Percentiles rank a stretch among this genome's conserved stretches.
Conservation (phyloP, 2,888 invertebrate species). For the Pyrocoelia pectoralis region DNA sequence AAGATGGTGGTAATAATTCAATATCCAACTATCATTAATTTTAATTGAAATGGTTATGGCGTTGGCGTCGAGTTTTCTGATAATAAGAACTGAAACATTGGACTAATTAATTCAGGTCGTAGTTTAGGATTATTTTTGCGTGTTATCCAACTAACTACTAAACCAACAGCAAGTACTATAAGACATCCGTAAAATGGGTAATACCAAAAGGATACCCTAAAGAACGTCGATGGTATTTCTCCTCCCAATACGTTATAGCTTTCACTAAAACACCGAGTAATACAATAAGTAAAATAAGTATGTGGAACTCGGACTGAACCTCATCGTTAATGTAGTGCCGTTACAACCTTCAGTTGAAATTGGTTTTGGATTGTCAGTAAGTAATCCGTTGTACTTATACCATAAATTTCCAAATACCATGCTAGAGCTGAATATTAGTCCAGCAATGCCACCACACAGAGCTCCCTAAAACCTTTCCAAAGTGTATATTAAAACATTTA, state of each 20-base stretch:
- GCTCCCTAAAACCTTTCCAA: constrained; percentile 44
- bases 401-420: constrained; percentile 38
- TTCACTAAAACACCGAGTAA: background rate
- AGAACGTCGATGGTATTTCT: background rate
- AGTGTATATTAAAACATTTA: too few species aligned
- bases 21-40: too few species aligned
- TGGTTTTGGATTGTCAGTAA: background rate
- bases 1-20: too few species aligned
- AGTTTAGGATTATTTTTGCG: background rate
- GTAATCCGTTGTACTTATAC: constrained; percentile 40
- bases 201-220: background rate
- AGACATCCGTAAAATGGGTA: background rate
- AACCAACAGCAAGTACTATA: background rate
- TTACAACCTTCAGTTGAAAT: background rate
- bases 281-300: too few species aligned
- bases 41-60: too few species aligned
- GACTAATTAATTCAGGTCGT: background rate
- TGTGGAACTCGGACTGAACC: background rate
- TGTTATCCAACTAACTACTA: background rate
- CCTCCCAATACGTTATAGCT: background rate
- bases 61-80: too few species aligned
- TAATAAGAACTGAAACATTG: constrained; percentile 3
- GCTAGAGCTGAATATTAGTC: constrained; percentile 29
- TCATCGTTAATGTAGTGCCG: background rate
- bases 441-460: constrained; percentile 41